Evolutionary conservation across 2,797 vertebrate genomes (phyloP).

Genomic region (Balearica regulorum): DNA sequence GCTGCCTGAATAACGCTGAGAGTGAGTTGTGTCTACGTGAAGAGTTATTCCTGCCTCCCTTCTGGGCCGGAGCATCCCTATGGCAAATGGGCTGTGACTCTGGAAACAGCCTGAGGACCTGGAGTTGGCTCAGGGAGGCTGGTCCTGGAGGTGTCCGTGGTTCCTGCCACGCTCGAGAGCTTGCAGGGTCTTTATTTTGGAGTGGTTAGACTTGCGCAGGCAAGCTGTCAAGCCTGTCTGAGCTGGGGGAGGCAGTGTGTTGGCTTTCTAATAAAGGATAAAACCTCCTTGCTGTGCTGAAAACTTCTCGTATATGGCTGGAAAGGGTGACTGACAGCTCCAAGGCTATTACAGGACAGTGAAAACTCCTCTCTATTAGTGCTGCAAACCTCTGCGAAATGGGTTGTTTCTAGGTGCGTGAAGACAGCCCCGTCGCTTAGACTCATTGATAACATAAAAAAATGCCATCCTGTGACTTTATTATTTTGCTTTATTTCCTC

Average conservation of each 20-base stretch:
- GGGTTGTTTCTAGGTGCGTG: not conserved
- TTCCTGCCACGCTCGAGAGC: not conserved
- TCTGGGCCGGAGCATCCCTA: not conserved
- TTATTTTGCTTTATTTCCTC: not conserved
- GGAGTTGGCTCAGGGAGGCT: not conserved
- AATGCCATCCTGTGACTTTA: no score
- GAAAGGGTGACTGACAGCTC: not conserved
- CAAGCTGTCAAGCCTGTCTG: not conserved
- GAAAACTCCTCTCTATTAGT: not conserved
- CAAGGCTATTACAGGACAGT: not conserved
- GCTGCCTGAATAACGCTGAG: not conserved
- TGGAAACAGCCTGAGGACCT: not conserved
- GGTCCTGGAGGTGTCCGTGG: not conserved
- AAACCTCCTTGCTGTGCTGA: not conserved
- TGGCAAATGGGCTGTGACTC: not conserved
- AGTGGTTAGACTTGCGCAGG: not conserved
- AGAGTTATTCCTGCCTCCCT: not conserved
- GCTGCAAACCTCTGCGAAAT: not conserved
- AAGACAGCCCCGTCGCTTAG: not conserved
- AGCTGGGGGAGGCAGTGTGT: not conserved
- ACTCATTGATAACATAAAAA: not conserved
- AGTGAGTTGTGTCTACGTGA: not conserved
- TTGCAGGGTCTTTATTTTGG: not conserved
- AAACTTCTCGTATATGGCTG: rapidly evolving
- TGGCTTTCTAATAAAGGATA: not conserved